A percentile compares a stretch with the other conserved stretches of the same genome.
Conservation (phyloP, 2,113 vertebrate genomes). For the Cryptotis parvus region DNA sequence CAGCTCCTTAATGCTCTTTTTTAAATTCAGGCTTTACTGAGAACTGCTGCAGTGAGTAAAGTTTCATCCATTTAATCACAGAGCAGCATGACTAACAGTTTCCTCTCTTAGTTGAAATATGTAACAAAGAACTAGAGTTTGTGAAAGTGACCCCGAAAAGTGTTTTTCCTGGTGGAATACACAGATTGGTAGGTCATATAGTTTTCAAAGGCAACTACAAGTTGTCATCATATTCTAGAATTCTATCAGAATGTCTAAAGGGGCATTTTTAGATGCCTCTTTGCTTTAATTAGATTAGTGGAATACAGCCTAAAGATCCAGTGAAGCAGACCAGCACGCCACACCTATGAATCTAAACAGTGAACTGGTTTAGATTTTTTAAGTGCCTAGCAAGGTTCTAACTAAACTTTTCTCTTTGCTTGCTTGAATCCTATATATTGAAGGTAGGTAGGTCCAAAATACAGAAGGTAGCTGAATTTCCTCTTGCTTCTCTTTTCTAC, state of each 20-base stretch:
- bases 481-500: neutral
- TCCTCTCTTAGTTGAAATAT: neutral
- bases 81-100: neutral
- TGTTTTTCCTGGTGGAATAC: neutral
- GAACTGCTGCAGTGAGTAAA: neutral
- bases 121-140: neutral
- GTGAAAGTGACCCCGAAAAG: neutral
- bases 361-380: neutral
- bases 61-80: neutral
- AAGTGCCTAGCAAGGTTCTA: neutral
- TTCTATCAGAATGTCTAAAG: neutral
- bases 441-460: neutral
- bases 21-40: neutral
- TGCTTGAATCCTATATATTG: neutral
- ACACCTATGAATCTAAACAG: neutral
- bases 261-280: too few species aligned
- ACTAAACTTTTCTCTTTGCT: constrained; percentile 18
- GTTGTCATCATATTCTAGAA: constrained; percentile 10
- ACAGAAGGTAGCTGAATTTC: neutral
- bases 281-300: neutral
- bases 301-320: neutral
- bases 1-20: too few species aligned
- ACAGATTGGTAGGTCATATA: neutral
- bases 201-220: constrained; percentile 8
- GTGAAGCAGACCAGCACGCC: neutral